phyloP scores from a whole-genome alignment of 2,113 vertebrate species.

The Planiliza haematocheilus region DNA sequence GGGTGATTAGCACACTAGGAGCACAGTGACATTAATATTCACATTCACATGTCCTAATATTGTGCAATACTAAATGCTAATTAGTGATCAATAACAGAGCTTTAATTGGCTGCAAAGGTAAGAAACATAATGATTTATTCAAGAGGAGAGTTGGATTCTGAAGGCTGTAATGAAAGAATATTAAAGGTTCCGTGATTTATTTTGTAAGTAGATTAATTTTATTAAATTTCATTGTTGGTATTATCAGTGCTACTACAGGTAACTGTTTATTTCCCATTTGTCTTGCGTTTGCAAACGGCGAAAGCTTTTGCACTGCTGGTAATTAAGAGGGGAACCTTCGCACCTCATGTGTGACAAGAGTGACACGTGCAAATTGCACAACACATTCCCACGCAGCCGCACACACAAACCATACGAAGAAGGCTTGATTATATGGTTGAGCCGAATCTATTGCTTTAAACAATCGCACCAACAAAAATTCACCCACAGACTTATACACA shows the following conservation, averaged over 20 bases:
- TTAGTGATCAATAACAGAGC: neutral
- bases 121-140: neutral
- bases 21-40: neutral
- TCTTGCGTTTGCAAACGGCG: neutral
- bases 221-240: neutral
- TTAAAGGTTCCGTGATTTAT: neutral
- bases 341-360: constrained; percentile 18
- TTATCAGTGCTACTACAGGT: neutral
- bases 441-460: constrained; percentile 29
- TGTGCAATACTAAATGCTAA: neutral
- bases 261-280: neutral
- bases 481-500: constrained; percentile 6
- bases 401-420: neutral
- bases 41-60: neutral
- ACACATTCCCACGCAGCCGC: constrained; percentile 16
- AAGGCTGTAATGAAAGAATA: neutral
- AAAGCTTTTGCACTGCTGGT: neutral
- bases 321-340: constrained; percentile 23
- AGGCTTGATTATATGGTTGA: constrained; percentile 8
- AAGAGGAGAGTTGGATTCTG: neutral
- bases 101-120: neutral
- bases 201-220: neutral
- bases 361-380: constrained; percentile 12
- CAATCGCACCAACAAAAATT: neutral
- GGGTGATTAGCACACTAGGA: neutral